phyloP scores from a whole-genome alignment of 37 sponge, comb jelly and placozoan species.

The Chondrosia reniformis region DNA sequence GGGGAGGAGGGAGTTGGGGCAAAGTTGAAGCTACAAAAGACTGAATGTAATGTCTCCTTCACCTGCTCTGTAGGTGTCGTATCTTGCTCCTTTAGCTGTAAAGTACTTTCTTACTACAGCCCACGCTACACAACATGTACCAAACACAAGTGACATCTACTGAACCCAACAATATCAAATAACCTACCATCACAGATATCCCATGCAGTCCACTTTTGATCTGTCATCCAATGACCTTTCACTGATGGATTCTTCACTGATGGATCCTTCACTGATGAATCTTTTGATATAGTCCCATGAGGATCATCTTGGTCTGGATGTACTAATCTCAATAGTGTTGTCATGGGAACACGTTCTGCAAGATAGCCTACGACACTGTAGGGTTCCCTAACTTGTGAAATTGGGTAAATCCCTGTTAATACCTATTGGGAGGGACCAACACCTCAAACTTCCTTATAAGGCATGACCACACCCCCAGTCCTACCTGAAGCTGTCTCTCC shows the following conservation, averaged over 20 bases:
- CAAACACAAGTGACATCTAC: neutral
- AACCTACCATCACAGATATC: constrained; percentile 83
- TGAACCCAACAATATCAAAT: neutral
- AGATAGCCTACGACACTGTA: constrained; percentile 90
- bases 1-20: neutral
- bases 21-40: neutral
- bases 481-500: constrained; percentile 89
- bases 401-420: constrained; percentile 88
- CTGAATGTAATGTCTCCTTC: neutral
- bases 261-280: neutral
- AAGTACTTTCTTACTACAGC: constrained; percentile 73
- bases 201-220: constrained; percentile 80
- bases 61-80: constrained; percentile 94
- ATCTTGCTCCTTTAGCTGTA: constrained; percentile 87
- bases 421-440: constrained; percentile 38
- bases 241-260: neutral
- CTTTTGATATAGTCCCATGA: neutral
- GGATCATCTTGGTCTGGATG: constrained; percentile 50
- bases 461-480: neutral
- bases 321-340: constrained; percentile 47
- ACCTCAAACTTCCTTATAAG: neutral
- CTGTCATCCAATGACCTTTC: too few relatives aligned
- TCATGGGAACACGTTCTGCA: constrained; percentile 78
- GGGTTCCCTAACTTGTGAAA: constrained; percentile 95
- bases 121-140: constrained; percentile 67